Evolutionary conservation across 2,888 invertebrate genomes (phyloP), one percentile per base, ranked within the genome.

Genomic region (Drosophila neoperkinsi): DNA sequence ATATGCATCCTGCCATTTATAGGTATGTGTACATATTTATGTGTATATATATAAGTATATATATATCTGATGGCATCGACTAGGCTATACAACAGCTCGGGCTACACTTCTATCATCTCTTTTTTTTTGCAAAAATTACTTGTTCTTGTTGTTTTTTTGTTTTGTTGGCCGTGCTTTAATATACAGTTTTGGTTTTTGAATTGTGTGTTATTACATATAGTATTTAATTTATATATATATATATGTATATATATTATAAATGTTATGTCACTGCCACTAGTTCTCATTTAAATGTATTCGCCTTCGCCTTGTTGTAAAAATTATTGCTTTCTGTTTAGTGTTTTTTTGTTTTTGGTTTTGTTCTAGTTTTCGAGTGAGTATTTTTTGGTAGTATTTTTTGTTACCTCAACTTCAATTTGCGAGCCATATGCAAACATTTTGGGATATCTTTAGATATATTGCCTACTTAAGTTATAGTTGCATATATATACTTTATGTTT

Each of bases 381-480:
- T 71, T 72, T 52, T 43, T 64, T 50, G n/a, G 21, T 53, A 36
- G 52, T 66, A 38, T 65, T 52, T 62, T 41, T 74, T 66, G 60
- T 72, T 75, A 61, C 69, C 79, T 89, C 70, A 84, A 84, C 71
- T 79, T 79, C 65, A 67, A 61, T 73, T 79, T 80, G 78, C 86
- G 88, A 84, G 88, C 89, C 86, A 77, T 90, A 67, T 82, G 90
- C 88, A 90, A 85, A 90, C 90, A 68, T 59, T 79, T 66, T 61
- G 71, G 64, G 73, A 71, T 87, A 82, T 79, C 73, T 67, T 81
- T 77, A 76, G 79, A 76, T 90, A 85, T 69, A 79, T 75, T 75
- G 72, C 78, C 79, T 81, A 79, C 79, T 79, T 79, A 79, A 61
- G 74, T 63, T 71, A 79, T 61, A 74, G 74, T 81, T 81, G 78